These are phyloP conservation scores for Stenchaetothrips biformis DNA, from an alignment of 2,888 invertebrate genomes.

Conservation along the genomic window DNA sequence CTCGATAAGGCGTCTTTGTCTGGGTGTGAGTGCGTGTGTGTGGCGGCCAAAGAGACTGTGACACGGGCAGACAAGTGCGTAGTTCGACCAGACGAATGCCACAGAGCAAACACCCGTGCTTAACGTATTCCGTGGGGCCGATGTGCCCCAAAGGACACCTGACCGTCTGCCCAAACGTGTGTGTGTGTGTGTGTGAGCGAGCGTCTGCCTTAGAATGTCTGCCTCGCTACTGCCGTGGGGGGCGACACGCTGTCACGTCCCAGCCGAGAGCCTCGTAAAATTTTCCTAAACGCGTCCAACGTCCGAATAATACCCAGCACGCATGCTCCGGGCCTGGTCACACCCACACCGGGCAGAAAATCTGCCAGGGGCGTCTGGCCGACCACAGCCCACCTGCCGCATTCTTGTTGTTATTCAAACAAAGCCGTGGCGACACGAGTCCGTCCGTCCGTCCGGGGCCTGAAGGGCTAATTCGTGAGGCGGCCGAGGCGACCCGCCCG, in stretches of 20 bases:
- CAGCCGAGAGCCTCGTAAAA: no score
- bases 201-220: not conserved
- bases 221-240: no score
- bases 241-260: no score
- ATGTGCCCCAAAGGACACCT: not conserved
- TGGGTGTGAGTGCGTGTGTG: not conserved
- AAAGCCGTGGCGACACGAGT: not conserved
- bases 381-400: no score
- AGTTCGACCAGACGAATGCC: not conserved
- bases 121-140: not conserved
- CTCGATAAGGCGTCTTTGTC: not conserved
- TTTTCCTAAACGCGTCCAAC: no score
- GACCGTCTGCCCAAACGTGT: not conserved
- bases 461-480: not conserved
- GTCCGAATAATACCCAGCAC: no score
- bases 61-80: not conserved
- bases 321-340: no score
- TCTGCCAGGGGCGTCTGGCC: no score
- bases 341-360: no score
- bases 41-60: not conserved
- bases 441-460: not conserved
- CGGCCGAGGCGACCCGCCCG: not conserved
- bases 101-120: slow-evolving; percentile 1
- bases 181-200: not conserved
- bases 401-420: not conserved